phyloP scores from a whole-genome alignment of 2,113 vertebrate genomes.

The Saccopteryx bilineata region DNA sequence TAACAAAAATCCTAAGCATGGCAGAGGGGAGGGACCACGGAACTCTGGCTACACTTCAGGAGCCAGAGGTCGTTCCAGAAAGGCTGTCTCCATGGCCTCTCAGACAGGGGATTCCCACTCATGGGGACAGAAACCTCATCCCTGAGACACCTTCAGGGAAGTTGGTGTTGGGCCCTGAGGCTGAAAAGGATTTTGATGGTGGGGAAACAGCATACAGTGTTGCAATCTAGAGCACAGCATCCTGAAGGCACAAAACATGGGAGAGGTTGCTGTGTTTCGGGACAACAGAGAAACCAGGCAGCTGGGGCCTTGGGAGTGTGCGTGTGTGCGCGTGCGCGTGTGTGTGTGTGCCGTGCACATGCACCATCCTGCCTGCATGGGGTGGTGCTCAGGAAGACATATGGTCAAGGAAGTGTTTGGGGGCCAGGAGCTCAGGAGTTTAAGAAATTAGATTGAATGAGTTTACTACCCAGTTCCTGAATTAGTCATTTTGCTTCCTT shows the following conservation, averaged over 20 bases:
- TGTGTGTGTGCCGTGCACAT: neutral
- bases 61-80: neutral
- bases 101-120: neutral
- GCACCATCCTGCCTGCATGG: neutral
- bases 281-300: neutral
- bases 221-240: neutral
- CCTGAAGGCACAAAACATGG: neutral
- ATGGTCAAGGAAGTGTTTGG: conserved; percentile 72
- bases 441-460: conserved; percentile 79
- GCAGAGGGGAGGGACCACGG: neutral
- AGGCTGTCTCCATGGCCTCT: neutral
- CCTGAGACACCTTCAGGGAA: conserved; percentile 24
- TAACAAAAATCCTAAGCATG: neutral
- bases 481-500: conserved; percentile 84
- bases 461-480: conserved; percentile 82
- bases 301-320: no score
- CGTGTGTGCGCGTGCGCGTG: neutral
- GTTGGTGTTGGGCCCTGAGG: neutral
- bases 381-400: conserved; percentile 45
- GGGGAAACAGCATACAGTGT: neutral
- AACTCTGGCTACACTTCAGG: neutral
- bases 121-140: neutral
- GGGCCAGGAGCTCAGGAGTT: conserved; percentile 76
- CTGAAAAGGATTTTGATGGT: neutral
- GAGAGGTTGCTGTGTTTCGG: neutral